Base-by-base conservation (phyloP, 2,888 invertebrate species). In the Melipona bicolor region DNA sequence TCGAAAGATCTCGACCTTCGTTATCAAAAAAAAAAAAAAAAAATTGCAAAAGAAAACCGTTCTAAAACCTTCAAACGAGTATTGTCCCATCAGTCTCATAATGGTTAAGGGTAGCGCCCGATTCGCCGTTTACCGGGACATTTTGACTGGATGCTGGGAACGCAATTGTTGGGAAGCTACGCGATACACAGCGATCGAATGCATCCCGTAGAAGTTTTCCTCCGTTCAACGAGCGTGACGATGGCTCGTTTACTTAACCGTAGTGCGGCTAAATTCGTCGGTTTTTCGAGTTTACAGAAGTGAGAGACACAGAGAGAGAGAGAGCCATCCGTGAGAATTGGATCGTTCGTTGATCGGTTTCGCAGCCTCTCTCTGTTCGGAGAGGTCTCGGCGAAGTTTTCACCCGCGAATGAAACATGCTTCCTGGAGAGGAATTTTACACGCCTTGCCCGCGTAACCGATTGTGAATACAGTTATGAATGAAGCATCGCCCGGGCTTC, bases 141-240 rank as follows among this genome's bases (percentile, higher is more conserved):
- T 61, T 61, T 64, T 64, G 21, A 64, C 32, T 21, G 64, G 21
- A 32, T 19, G 24, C 19, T 59, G 27, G 13, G 17, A 49, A 21
- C 43, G 75, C 69, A 50, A 77, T 81, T 50, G 61, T 68, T 68
- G 56, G 72, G 72, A 61, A 76, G 67, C 68, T 59, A 68, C 81
- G 62, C 21, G 32, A 21, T 21, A 32, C 11, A 64, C 32, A 21
- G 21, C 19, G 11, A 62, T 17, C 1, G 19, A 5, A 19, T 56
- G 24, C 32, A 64, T 77, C 49, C 49, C 54, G 50, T 19, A 64
- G 36, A 32, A 78, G 70, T 67, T 74, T 77, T 67, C 27, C 36
- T 56, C 9, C 49, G 70, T 62, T 50, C 61, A 67, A 61, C 67
- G 32, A 77, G 36, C 77, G 70, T 77, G 64, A 83, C 81, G 70